Evolutionary conservation across 2,888 invertebrate genomes (phyloP), one percentile per base, ranked within the genome.

Genomic region (Chouioia cunea): DNA sequence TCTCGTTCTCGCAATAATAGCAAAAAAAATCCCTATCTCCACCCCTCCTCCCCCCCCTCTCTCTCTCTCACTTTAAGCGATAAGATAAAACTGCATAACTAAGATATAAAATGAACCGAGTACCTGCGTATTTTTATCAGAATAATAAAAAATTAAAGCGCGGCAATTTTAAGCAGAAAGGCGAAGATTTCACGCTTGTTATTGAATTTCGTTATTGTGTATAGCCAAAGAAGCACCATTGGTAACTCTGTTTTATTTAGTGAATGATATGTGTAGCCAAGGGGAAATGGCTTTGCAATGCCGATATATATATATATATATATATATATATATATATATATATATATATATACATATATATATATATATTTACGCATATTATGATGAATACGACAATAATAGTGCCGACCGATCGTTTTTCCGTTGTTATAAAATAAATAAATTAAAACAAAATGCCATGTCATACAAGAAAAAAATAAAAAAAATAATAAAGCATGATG

Each of bases 321-420:
- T 46, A 52, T 22, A n/a, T 12, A 56, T 64, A 46, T 23, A 18
- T 47, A 16, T 54, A 36, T 27, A 27, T 46, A 52, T 22, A n/a
- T 12, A 56, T 64, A 46, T 23, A 18, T 47, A 16, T 54, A 36
- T 27, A 27, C 27, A 52, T 22, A n/a, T 12, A 56, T 64, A 46
- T 23, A 18, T 47, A 16, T 54, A 36, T 27, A 27, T 46, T 46
- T 22, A n/a, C 15, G 50, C 59, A 46, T 23, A 67, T 43, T 63
- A 54, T n/a, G 46, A 65, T 10, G 68, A 73, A 67, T 47, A 70
- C 67, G 70, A 73, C 70, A 73, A 73, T 73, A 73, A 73, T 73
- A 70, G 67, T 67, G 67, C 73, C 70, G 70, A 68, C 57, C 65
- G 56, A 50, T 36, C 12, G 36, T 4, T 36, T 65, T 70, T 73